Evolutionary conservation across 2,888 invertebrate genomes (phyloP).

Genomic region (Autographa pulchrina): DNA sequence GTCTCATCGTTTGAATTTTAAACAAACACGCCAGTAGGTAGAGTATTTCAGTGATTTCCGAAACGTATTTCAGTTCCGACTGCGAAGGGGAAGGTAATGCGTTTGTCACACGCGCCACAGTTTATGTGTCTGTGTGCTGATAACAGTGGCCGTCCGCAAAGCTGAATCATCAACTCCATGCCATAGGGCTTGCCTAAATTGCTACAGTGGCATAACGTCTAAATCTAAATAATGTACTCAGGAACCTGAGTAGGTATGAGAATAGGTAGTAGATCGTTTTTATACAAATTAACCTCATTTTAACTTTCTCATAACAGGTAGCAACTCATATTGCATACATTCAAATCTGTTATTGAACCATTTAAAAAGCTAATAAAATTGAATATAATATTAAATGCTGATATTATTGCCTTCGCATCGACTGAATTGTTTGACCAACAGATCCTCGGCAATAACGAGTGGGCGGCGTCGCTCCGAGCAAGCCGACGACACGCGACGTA

Average conservation of each 20-base stretch:
- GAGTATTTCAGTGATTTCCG: slow-evolving; percentile 75
- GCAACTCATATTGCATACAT: too few relatives aligned
- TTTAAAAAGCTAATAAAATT: too few relatives aligned
- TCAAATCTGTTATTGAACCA: too few relatives aligned
- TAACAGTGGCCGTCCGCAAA: slow-evolving; percentile 6
- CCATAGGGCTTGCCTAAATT: not conserved
- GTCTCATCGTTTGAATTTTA: slow-evolving; percentile 80
- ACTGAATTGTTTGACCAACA: too few relatives aligned
- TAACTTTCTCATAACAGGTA: not conserved
- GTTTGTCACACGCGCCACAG: slow-evolving; percentile 43
- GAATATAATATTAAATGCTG: too few relatives aligned
- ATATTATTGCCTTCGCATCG: too few relatives aligned
- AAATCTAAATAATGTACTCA: not conserved
- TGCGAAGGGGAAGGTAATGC: slow-evolving; percentile 62
- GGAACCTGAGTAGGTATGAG: not conserved
- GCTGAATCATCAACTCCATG: slow-evolving; percentile 19
- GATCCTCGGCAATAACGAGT: too few relatives aligned
- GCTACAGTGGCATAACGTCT: not conserved
- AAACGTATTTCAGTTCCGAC: slow-evolving; percentile 46
- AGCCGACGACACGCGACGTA: too few relatives aligned
- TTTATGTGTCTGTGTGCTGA: slow-evolving; percentile 32
- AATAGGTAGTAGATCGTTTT: not conserved
- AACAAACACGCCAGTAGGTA: slow-evolving; percentile 66
- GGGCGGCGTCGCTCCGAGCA: too few relatives aligned
- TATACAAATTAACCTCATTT: slow-evolving; percentile 1